A percentile compares a stretch with the other conserved stretches of the same genome.
Evolutionary conservation across 2,797 vertebrate species (phyloP).

Genomic region (Coccyzus lansbergi): DNA sequence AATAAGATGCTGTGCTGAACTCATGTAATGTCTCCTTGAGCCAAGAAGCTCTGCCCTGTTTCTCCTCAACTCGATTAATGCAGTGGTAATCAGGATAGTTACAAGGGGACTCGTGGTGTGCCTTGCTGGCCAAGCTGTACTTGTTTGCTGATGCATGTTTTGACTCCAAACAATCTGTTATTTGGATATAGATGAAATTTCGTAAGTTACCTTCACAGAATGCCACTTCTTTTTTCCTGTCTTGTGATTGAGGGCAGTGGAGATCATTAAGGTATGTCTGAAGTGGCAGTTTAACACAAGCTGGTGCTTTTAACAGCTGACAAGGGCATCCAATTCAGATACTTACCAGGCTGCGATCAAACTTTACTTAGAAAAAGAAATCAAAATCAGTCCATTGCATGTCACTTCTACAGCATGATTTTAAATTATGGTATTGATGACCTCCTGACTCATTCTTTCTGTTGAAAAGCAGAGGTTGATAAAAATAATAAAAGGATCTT

Average conservation of each 20-base stretch:
- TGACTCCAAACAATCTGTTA: background rate
- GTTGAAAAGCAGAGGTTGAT: background rate
- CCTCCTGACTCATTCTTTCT: background rate
- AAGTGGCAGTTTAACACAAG: background rate
- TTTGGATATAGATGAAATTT: background rate
- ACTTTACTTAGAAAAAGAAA: background rate
- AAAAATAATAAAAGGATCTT: background rate
- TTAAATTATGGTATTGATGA: background rate
- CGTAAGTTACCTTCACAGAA: background rate
- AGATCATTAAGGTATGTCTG: background rate
- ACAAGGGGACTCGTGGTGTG: background rate
- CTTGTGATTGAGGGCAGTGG: background rate
- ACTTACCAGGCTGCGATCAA: background rate
- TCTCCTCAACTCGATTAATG: background rate
- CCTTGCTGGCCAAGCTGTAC: background rate
- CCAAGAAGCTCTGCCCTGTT: background rate
- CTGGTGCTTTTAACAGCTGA: background rate
- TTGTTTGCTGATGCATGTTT: background rate
- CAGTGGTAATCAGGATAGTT: background rate
- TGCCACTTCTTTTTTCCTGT: background rate
- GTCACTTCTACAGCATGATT: background rate
- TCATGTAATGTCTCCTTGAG: fast-evolving
- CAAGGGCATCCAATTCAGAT: background rate
- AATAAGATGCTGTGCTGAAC: background rate
- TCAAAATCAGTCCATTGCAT: background rate